These are phyloP conservation scores for Perca fluviatilis DNA, from an alignment of 2,113 vertebrate species.

Conservation along the genomic window DNA sequence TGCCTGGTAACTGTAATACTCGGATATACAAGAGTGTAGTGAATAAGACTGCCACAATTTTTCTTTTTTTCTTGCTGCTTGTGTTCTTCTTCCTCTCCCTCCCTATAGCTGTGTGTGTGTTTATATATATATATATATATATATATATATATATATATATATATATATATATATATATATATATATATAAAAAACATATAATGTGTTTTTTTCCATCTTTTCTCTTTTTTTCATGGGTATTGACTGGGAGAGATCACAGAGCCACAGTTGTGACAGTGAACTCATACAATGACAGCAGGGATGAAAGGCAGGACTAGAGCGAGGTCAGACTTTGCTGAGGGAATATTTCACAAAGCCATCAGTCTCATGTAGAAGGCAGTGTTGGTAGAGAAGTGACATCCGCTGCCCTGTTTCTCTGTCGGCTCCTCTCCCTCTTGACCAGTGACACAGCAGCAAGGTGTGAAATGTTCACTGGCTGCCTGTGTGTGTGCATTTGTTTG, in stretches of 20 bases:
- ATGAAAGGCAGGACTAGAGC: slow-evolving; percentile 59
- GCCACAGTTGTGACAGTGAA: slow-evolving; percentile 56
- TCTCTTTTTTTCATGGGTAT: not conserved
- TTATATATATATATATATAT: not conserved
- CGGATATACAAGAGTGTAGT: slow-evolving; percentile 52
- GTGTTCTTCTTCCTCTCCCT: slow-evolving; percentile 31
- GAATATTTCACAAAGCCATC: slow-evolving; percentile 65
- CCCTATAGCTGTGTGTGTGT: not conserved
- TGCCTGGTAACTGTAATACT: slow-evolving; percentile 79
- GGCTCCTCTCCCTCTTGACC: slow-evolving; percentile 38
- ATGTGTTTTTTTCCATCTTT: not conserved
- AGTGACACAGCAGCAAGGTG: slow-evolving; percentile 40
- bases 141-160: not conserved
- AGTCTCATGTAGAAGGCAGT: slow-evolving; percentile 47
- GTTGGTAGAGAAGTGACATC: slow-evolving; percentile 48
- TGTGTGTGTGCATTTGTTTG: not conserved
- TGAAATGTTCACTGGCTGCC: not conserved
- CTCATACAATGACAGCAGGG: slow-evolving; percentile 55
- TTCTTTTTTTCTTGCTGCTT: slow-evolving; percentile 23
- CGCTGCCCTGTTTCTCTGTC: slow-evolving; percentile 25
- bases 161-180: not conserved
- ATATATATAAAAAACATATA: slow-evolving; percentile 7
- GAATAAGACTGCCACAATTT: slow-evolving; percentile 49
- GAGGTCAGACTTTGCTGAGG: slow-evolving; percentile 58
- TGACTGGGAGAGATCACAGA: slow-evolving; percentile 59